phyloP scores from a whole-genome alignment of 1,140 invertebrate genomes.

The Philotrypesis tridentata region DNA sequence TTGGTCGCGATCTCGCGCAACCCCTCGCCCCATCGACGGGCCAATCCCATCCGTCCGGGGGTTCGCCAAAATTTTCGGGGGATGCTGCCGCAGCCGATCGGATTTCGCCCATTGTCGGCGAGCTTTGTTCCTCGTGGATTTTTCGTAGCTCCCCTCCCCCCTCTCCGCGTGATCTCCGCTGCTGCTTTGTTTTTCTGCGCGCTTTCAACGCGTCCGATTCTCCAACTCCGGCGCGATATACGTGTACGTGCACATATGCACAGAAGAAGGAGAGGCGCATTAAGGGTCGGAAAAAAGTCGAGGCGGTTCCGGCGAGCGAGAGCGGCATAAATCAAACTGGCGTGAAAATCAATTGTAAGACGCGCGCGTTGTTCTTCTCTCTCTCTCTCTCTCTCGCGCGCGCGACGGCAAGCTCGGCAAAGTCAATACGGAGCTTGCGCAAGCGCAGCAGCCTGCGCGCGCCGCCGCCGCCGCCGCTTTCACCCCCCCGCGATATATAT shows the following conservation, averaged over 20 bases:
- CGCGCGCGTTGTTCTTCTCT: constrained; percentile 38
- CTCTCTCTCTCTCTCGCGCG: too few relatives aligned
- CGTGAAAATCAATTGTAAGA: constrained; percentile 70
- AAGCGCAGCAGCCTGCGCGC: constrained; percentile 62
- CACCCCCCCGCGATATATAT: neutral
- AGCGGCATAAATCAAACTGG: constrained; percentile 69
- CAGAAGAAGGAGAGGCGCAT: constrained; percentile 47
- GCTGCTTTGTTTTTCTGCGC: too few relatives aligned
- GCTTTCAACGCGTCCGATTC: too few relatives aligned
- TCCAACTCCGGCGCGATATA: too few relatives aligned
- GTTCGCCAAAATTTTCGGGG: constrained; percentile 45
- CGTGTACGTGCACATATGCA: too few relatives aligned
- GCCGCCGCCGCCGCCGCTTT: neutral
- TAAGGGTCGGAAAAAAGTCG: constrained; percentile 43
- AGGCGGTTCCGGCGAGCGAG: constrained; percentile 56
- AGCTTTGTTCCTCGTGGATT: constrained; percentile 6
- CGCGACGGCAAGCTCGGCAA: constrained; percentile 52
- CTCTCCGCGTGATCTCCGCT: too few relatives aligned
- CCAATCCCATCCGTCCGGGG: constrained; percentile 62
- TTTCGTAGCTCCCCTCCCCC: too few relatives aligned
- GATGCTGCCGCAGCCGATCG: constrained; percentile 38
- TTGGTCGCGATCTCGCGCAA: constrained; percentile 72
- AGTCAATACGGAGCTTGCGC: constrained; percentile 68
- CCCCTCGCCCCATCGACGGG: constrained; percentile 67
- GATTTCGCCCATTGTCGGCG: constrained; percentile 49